phyloP scores from a whole-genome alignment of 64 coral and sea anemone genomes.

The Montipora sp. region DNA sequence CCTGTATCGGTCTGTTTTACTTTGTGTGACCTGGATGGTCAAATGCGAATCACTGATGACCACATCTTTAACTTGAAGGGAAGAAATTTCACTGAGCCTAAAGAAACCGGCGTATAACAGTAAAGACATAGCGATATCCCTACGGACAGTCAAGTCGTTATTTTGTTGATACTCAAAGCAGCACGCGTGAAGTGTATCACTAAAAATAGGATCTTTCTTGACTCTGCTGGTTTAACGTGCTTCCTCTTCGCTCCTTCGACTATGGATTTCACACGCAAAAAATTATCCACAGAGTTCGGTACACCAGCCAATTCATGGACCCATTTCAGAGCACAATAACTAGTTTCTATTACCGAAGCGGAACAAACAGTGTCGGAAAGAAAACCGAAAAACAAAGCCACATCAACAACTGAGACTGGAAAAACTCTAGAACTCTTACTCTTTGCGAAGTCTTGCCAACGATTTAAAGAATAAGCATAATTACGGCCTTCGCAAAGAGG shows the following conservation, averaged over 20 bases:
- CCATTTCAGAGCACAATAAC: not conserved
- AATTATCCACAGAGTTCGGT: not conserved
- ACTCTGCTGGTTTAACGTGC: not conserved
- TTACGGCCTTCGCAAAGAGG: not conserved
- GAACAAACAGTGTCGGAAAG: not conserved
- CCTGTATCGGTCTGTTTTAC: slow-evolving; percentile 48
- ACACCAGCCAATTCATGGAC: not conserved
- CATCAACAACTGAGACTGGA: not conserved
- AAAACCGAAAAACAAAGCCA: not conserved
- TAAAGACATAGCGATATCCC: slow-evolving; percentile 1
- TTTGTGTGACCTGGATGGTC: slow-evolving; percentile 36
- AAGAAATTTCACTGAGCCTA: slow-evolving; percentile 31
- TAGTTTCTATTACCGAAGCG: not conserved
- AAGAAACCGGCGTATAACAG: slow-evolving; percentile 53
- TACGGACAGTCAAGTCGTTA: not conserved
- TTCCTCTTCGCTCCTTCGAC: not conserved
- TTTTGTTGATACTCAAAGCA: not conserved
- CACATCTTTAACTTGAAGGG: slow-evolving; percentile 32
- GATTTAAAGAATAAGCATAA: not conserved
- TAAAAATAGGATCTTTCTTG: not conserved
- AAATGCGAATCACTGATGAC: slow-evolving; percentile 26
- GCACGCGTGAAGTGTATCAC: not conserved
- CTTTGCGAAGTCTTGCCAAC: not conserved
- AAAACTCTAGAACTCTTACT: not conserved
- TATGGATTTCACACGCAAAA: not conserved